Percentiles rank a stretch among this genome's conserved stretches.
phyloP scores from a whole-genome alignment of 2,113 vertebrate species.

The Ramphastos sulfuratus region DNA sequence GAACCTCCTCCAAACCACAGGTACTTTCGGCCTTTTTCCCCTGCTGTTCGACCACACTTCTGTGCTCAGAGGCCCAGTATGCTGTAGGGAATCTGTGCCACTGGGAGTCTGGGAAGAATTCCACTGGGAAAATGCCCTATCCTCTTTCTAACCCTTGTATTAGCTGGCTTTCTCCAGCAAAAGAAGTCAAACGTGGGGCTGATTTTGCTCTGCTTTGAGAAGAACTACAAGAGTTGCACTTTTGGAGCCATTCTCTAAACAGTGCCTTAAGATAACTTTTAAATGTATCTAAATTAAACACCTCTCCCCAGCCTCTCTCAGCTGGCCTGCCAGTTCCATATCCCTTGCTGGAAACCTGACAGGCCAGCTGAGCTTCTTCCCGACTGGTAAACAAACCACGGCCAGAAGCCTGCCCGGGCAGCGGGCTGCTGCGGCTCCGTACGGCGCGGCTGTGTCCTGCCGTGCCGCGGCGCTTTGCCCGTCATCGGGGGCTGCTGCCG shows the following conservation, averaged over 20 bases:
- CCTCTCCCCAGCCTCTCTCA: background rate
- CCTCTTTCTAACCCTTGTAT: background rate
- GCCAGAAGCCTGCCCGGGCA: fast-evolving
- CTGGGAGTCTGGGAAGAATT: background rate
- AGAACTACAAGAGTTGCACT: background rate
- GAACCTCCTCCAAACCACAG: background rate
- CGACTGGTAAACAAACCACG: fast-evolving
- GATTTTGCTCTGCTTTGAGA: background rate
- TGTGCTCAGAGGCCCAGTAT: background rate
- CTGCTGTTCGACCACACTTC: fast-evolving
- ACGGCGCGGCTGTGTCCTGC: fast-evolving
- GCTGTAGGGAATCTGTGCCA: background rate
- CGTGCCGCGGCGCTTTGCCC: background rate
- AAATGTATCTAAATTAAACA: background rate
- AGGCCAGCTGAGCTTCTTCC: background rate
- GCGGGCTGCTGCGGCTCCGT: background rate
- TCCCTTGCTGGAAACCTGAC: background rate
- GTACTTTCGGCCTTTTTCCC: background rate
- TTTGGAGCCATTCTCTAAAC: background rate
- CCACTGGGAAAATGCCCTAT: fast-evolving
- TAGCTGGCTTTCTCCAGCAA: background rate
- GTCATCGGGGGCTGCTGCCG: fast-evolving
- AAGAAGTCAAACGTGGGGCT: background rate
- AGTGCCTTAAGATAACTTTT: background rate
- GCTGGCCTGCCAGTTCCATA: background rate